Evolutionary conservation across 2,113 vertebrate species (phyloP), one percentile per base, ranked within the genome.

Genomic region (Syngnathoides biaculeatus): DNA sequence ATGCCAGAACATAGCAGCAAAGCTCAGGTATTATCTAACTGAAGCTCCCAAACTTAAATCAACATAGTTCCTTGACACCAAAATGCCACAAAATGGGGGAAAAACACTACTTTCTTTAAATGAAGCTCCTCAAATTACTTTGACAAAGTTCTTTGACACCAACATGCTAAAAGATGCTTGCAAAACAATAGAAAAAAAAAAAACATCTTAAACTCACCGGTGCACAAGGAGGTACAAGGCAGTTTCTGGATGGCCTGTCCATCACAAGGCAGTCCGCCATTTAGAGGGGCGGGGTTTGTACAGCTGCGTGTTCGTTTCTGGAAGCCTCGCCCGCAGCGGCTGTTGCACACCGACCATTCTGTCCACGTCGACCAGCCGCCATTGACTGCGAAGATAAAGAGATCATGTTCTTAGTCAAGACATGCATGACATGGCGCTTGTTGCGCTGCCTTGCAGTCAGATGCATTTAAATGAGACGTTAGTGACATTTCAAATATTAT

Each of bases 351-450:
- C 0, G 96, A 96, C 96, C 96, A 98, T 83, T 98, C 96, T 0
- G 95, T 96, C 96, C 96, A 98, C 0, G 94, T 96, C 0, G 96
- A 98, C 96, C 96, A 98, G 64, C 95, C 96, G 0, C 96, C 96
- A 0, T 96, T 98, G 62, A 98, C 96, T 98, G 82, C 1, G 1
- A 26, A 7, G 71, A 84, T 64, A 74, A 22, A 65, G 24, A 80
- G 52, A 22, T 42, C 38, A 1, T n/a, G n/a, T 47, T 47, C 6
- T 47, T 5, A 7, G 45, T 47, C 45, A 47, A 47, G 6, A 20
- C 5, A 17, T 8, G 45, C 45, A 47, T 47, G 45, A 20, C 0
- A 19, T 17, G 45, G 17, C 20, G 45, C 45, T 47, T 47, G 45
- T 7, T 47, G 45, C 5, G 19, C 15, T 15, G 42, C 8, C 42